A percentile compares a stretch with the other conserved stretches of the same genome.
phyloP scores from a whole-genome alignment of 1,140 invertebrate species.

The Apis mellifera region DNA sequence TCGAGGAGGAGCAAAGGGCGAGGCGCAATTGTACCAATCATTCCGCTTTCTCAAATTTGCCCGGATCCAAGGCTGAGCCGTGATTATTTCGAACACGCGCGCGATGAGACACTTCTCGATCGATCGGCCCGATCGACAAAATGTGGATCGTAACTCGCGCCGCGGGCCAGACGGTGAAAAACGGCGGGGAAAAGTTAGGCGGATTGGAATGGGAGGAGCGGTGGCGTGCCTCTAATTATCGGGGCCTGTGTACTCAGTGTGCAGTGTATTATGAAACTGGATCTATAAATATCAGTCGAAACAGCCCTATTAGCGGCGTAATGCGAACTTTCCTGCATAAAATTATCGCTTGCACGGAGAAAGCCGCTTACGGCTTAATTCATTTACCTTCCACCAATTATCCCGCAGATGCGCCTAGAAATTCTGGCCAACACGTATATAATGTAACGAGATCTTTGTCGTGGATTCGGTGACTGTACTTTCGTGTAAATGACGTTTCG shows the following conservation, averaged over 20 bases:
- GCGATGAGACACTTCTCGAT: constrained; percentile 5
- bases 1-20: too few relatives aligned
- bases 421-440: neutral
- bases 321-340: constrained; percentile 42
- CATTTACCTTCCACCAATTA: constrained; percentile 34
- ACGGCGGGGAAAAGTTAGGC: constrained; percentile 17
- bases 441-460: too few relatives aligned
- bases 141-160: neutral
- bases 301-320: constrained; percentile 44
- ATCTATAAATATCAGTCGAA: constrained; percentile 41
- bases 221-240: constrained; percentile 27
- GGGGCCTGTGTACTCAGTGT: too few relatives aligned
- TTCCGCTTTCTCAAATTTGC: constrained; percentile 35
- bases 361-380: constrained; percentile 46
- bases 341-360: constrained; percentile 31
- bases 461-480: too few relatives aligned
- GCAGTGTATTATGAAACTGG: constrained; percentile 29
- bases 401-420: neutral
- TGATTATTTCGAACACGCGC: constrained; percentile 31
- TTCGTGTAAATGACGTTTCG: too few relatives aligned
- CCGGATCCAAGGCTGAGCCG: too few relatives aligned
- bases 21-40: too few relatives aligned
- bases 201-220: neutral
- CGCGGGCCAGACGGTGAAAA: neutral
- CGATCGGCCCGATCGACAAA: neutral